Percentiles rank a stretch among this genome's conserved stretches.
Evolutionary conservation across 2,888 invertebrate species (phyloP).

Genomic region (Siphonodentalium dalli): DNA sequence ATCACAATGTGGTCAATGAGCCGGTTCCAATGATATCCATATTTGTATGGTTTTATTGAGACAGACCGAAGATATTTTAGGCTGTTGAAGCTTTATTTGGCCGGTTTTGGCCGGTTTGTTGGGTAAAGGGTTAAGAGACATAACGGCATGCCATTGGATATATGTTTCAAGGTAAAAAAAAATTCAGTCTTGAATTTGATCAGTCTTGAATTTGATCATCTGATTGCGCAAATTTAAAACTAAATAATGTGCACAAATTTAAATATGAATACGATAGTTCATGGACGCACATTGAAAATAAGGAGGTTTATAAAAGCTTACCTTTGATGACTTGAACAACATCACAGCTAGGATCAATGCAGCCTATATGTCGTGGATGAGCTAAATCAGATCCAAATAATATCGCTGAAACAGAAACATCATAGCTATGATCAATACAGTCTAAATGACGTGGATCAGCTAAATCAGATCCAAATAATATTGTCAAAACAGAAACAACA

Average conservation of each 20-base stretch:
- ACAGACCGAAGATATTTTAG: too few species aligned
- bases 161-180: too few species aligned
- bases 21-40: too few species aligned
- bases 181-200: too few species aligned
- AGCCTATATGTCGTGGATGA: conserved; percentile 81
- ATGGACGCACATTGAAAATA: conserved; percentile 28
- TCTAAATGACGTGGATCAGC: conserved; percentile 79
- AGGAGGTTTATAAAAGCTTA: conserved; percentile 36
- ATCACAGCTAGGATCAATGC: conserved; percentile 95
- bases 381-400: conserved; percentile 67
- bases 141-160: too few species aligned
- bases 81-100: too few species aligned
- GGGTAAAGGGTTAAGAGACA: too few species aligned
- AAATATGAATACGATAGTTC: not conserved
- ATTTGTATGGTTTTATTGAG: too few species aligned
- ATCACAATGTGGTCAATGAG: too few species aligned
- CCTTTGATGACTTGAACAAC: conserved; percentile 82
- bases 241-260: not conserved
- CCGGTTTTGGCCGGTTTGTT: too few species aligned
- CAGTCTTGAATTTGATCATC: conserved; percentile 8
- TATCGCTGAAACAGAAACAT: conserved; percentile 55
- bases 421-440: not conserved
- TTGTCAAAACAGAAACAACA: conserved; percentile 49
- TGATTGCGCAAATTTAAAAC: not conserved
- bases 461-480: conserved; percentile 67